A percentile compares a stretch with the other conserved stretches of the same genome.
Conservation (phyloP, 2,113 vertebrate genomes). For the Melanerpes aurifrons region DNA sequence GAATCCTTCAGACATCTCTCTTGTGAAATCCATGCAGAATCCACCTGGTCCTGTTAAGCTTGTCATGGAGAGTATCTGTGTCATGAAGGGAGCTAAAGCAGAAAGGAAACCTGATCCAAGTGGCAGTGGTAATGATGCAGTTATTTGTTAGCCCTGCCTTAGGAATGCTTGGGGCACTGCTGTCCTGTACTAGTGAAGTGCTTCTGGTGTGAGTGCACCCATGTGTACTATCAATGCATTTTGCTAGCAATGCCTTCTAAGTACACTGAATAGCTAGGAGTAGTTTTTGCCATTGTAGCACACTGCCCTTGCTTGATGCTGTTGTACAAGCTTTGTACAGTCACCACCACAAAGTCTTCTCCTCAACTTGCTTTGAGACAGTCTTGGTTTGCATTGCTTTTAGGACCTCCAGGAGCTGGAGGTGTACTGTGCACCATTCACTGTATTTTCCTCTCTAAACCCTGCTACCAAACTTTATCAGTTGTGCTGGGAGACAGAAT, state of each 20-base stretch:
- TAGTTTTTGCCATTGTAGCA: not conserved
- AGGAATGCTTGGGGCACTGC: not conserved
- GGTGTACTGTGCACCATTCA: not conserved
- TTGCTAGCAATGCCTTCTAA: not conserved
- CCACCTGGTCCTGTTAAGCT: conserved; percentile 90
- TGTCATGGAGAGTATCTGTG: conserved; percentile 94
- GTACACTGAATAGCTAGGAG: not conserved
- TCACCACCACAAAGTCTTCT: not conserved
- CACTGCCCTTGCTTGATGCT: not conserved
- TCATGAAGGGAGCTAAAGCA: conserved; percentile 89
- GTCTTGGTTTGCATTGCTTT: not conserved
- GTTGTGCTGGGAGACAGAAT: not conserved
- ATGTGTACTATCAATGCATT: not conserved
- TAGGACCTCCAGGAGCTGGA: not conserved
- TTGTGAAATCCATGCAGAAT: conserved; percentile 93
- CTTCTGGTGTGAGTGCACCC: not conserved
- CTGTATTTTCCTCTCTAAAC: not conserved
- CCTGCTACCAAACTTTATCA: not conserved
- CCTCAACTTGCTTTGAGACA: not conserved
- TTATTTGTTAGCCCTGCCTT: not conserved
- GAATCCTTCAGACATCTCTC: conserved; percentile 88
- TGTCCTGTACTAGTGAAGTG: not conserved
- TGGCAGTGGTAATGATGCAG: conserved; percentile 81
- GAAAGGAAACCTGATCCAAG: conserved; percentile 90
- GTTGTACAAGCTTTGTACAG: not conserved